Evolutionary conservation across 1,140 invertebrate genomes (phyloP).

Genomic region (Trichoplusia ni): DNA sequence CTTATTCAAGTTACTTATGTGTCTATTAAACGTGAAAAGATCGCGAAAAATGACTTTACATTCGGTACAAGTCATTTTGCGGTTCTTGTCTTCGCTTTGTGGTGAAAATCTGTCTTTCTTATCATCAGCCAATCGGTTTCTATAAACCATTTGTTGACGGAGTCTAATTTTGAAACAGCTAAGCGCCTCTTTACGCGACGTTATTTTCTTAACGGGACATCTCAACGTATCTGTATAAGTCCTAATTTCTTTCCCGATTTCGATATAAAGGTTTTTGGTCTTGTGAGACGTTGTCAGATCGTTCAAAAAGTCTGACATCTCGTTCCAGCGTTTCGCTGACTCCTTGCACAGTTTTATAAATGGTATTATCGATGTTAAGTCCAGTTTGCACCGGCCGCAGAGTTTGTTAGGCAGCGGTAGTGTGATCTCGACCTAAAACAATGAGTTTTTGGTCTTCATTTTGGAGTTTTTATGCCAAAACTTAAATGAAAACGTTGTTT

Average conservation of each 20-base stretch:
- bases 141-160: background rate
- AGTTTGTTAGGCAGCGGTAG: slow-evolving; percentile 36
- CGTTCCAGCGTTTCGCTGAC: slow-evolving; percentile 34
- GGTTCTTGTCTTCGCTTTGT: background rate
- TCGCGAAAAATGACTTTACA: slow-evolving; percentile 27
- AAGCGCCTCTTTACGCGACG: slow-evolving; percentile 1
- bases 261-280: slow-evolving; percentile 31
- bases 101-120: background rate
- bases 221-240: slow-evolving; percentile 4
- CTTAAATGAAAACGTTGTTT: no score
- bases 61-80: slow-evolving; percentile 40
- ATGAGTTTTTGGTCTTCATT: slow-evolving; percentile 27
- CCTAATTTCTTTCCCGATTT: slow-evolving; percentile 8
- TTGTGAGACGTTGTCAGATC: slow-evolving; percentile 5
- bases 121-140: background rate
- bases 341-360: slow-evolving; percentile 39
- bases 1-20: slow-evolving; percentile 33
- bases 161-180: background rate
- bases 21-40: slow-evolving; percentile 35
- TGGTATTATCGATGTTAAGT: slow-evolving; percentile 17
- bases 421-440: slow-evolving; percentile 50
- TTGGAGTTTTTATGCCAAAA: background rate
- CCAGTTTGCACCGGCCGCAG: slow-evolving; percentile 32
- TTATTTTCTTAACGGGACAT: background rate
- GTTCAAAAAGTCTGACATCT: slow-evolving; percentile 20